Conservation (phyloP, 2,888 invertebrate species). For the Drosophila mimetica region DNA sequence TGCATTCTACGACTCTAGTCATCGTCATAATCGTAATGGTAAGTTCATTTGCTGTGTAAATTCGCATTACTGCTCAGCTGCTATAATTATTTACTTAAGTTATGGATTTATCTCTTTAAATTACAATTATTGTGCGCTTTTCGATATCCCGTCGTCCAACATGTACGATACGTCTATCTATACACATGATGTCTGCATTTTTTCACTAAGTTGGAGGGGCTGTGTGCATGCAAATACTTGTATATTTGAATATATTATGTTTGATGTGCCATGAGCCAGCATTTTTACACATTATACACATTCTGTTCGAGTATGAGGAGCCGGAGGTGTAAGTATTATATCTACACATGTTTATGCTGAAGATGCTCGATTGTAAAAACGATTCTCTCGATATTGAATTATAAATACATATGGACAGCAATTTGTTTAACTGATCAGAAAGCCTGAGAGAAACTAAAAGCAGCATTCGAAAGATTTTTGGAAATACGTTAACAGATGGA, state of each 20-base stretch:
- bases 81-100: conserved; percentile 55
- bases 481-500: not conserved
- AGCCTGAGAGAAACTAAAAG: not conserved
- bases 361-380: conserved; percentile 1
- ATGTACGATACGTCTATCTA: conserved; percentile 57
- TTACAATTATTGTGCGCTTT: conserved; percentile 70
- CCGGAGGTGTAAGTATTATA: conserved; percentile 5
- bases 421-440: conserved; percentile 1
- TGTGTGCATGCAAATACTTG: conserved; percentile 10
- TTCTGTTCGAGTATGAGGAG: conserved; percentile 7
- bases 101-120: conserved; percentile 61
- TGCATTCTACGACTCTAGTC: conserved; percentile 22
- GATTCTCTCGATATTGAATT: not conserved
- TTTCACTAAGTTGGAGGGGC: conserved; percentile 1
- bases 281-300: conserved; percentile 12
- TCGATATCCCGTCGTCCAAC: conserved; percentile 51
- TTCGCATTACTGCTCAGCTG: conserved; percentile 55
- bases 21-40: conserved; percentile 35
- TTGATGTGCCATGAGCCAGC: conserved; percentile 8
- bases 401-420: conserved; percentile 1
- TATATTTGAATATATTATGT: conserved; percentile 4
- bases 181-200: conserved; percentile 31
- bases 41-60: conserved; percentile 51
- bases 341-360: conserved; percentile 9
- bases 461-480: not conserved